A percentile compares a stretch with the other conserved stretches of the same genome.
Conservation (phyloP, 2,888 invertebrate genomes). For the Drosophila affinis region DNA sequence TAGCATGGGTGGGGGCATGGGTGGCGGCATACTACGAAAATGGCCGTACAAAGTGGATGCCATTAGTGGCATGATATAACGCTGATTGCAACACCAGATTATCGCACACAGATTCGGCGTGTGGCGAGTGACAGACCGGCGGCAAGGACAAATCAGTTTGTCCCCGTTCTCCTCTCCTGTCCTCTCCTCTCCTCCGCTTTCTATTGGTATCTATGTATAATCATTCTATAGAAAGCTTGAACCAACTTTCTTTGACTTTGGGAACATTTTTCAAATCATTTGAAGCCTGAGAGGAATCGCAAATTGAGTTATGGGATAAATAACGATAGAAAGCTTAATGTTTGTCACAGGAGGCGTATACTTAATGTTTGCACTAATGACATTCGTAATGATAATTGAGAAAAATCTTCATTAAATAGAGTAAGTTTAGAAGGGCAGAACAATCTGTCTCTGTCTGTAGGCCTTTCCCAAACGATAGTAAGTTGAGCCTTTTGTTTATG, state of each 20-base stretch:
- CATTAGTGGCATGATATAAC: constrained; percentile 60
- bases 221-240: constrained; percentile 25
- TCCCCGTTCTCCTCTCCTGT: background rate
- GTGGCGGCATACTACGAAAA: constrained; percentile 41
- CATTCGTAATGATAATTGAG: too few relatives aligned
- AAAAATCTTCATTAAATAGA: too few relatives aligned
- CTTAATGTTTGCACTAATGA: background rate
- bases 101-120: constrained; percentile 47
- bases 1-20: background rate
- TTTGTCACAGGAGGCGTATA: background rate
- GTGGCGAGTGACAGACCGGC: constrained; percentile 26
- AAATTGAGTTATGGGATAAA: constrained; percentile 12
- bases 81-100: constrained; percentile 55
- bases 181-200: background rate
- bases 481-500: too few relatives aligned
- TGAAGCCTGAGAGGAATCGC: constrained; percentile 9
- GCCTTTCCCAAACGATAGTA: too few relatives aligned
- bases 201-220: constrained; percentile 1
- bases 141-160: constrained; percentile 40
- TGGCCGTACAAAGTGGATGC: constrained; percentile 61
- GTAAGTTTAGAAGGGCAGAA: too few relatives aligned
- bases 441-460: too few relatives aligned
- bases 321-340: background rate
- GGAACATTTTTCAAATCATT: constrained; percentile 41
- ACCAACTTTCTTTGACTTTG: constrained; percentile 11